Evolutionary conservation across 2,797 vertebrate species (phyloP), one percentile per base, ranked within the genome.

Genomic region (Coregonus sp.): DNA sequence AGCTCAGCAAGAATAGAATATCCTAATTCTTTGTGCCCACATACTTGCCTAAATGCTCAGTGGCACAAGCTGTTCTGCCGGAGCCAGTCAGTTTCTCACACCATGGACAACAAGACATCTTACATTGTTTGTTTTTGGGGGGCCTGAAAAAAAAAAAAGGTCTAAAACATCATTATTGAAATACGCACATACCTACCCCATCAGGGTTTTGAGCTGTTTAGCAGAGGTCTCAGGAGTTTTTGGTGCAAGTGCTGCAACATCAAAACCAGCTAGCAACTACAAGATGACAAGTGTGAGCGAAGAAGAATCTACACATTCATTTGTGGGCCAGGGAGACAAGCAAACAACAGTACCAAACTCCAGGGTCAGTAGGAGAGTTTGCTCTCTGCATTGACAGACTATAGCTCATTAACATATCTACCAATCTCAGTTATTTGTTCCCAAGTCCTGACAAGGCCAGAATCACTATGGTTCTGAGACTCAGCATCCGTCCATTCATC

Each of bases 21-120:
- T 51, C 31, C 5, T 65, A 16, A 20, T 78, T 0, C n/a, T 79
- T 73, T 76, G 4, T 56, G 12, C 12, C 47, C 18, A 51, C 31
- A 67, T 72, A 33, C 50, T 29, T 54, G 71, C 6, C 71, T 72
- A 3, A 29, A 71, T 70, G 51, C 70, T 76, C 51, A 5, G 65
- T 29, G 66, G 75, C 56, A 68, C 75, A 71, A 51, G 15, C 35
- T 40, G 4, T 59, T 16, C 72, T 74, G 33, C 3, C 35, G 9
- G 7, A 74, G 33, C 56, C 56, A n/a, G 25, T 25, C 72, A 25
- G 52, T 9, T 11, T 37, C 56, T 20, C 16, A 73, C 16, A 56
- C 54, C 15, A 14, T 67, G 7, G 15, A 67, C 66, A 68, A 35
- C 66, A 47, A 11, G 15, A 47, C 40, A 47, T 0, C 40, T 47